phyloP scores from a whole-genome alignment of 1,140 invertebrate genomes.

The Cyclargus thomasi region DNA sequence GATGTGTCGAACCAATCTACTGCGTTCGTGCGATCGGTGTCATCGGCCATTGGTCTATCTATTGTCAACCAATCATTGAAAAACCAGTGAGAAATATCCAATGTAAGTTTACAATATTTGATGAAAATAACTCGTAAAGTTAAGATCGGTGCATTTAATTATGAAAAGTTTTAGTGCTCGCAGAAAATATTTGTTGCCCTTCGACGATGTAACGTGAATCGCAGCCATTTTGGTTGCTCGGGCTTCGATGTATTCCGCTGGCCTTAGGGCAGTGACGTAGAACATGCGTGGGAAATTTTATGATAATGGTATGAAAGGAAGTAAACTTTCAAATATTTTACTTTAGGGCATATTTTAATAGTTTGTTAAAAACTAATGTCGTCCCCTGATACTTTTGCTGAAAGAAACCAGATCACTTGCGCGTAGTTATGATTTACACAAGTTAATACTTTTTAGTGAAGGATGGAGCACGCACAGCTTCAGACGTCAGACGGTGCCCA shows the following conservation, averaged over 20 bases:
- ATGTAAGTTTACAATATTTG: conserved; percentile 71
- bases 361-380: no score
- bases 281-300: conserved; percentile 7
- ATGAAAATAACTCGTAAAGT: conserved; percentile 45
- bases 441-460: conserved; percentile 29
- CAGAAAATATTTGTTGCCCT: conserved; percentile 35
- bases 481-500: conserved; percentile 59
- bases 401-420: no score
- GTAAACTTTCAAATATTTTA: not conserved
- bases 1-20: conserved; percentile 73
- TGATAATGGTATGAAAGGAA: not conserved
- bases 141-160: conserved; percentile 33
- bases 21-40: conserved; percentile 69
- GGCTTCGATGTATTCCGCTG: conserved; percentile 46
- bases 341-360: no score
- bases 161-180: conserved; percentile 36
- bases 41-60: conserved; percentile 74
- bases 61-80: conserved; percentile 75
- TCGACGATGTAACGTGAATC: conserved; percentile 51
- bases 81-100: conserved; percentile 71
- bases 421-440: not conserved
- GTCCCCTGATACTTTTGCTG: no score
- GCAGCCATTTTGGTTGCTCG: conserved; percentile 72
- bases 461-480: conserved; percentile 65
- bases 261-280: conserved; percentile 52